A percentile compares a stretch with the other conserved stretches of the same genome.
These are phyloP conservation scores for Diphyllodes magnificus DNA, from an alignment of 2,113 vertebrate genomes.

Conservation along the genomic window DNA sequence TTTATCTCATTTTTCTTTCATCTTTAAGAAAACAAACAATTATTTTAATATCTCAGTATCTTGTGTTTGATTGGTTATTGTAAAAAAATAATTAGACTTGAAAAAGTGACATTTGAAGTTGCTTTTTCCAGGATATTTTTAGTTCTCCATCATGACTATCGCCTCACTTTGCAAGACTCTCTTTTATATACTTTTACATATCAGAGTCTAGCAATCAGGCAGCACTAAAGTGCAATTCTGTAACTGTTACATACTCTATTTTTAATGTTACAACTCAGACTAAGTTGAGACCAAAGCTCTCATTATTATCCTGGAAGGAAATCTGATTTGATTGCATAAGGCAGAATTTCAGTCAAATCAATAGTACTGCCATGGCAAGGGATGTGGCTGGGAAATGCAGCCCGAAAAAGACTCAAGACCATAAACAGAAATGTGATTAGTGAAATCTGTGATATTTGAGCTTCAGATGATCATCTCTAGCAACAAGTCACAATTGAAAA, in stretches of 20 bases:
- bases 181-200: not conserved
- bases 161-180: not conserved
- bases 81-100: not conserved
- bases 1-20: not conserved
- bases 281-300: not conserved
- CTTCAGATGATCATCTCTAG: not conserved
- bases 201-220: not conserved
- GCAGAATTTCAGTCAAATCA: not conserved
- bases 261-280: not conserved
- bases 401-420: not conserved
- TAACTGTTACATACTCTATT: not conserved
- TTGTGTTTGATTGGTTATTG: not conserved
- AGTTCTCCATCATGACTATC: not conserved
- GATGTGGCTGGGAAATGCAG: not conserved
- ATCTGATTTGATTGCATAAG: not conserved
- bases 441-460: not conserved
- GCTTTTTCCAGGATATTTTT: not conserved
- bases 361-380: not conserved
- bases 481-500: not conserved
- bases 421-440: not conserved
- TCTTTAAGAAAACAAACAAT: not conserved
- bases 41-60: not conserved
- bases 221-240: not conserved
- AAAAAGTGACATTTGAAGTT: not conserved
- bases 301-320: not conserved